phyloP scores from a whole-genome alignment of 2,888 invertebrate species.

The Heliconius aoede region DNA sequence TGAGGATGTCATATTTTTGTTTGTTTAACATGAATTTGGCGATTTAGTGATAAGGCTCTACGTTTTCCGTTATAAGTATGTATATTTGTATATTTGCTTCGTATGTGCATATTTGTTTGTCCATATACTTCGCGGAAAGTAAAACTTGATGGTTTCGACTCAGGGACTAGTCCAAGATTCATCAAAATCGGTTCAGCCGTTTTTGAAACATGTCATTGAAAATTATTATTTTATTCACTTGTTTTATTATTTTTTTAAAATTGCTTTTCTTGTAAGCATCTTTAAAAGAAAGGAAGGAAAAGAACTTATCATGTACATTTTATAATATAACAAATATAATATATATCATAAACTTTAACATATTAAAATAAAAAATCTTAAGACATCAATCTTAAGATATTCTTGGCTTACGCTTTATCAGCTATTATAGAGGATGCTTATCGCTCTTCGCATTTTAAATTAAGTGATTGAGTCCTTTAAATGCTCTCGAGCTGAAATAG shows the following conservation, averaged over 20 bases:
- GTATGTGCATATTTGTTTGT: no score
- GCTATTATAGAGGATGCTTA: conserved; percentile 36
- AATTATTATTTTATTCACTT: no score
- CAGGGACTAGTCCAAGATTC: no score
- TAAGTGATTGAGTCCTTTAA: conserved; percentile 42
- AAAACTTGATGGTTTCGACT: no score
- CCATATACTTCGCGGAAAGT: no score
- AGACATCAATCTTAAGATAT: conserved; percentile 32
- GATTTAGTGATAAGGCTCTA: background rate
- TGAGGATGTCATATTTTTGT: background rate
- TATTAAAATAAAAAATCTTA: conserved; percentile 4
- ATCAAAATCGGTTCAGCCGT: no score
- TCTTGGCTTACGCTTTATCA: conserved; percentile 40
- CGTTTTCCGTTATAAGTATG: no score
- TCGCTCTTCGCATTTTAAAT: conserved; percentile 43
- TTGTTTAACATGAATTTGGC: background rate
- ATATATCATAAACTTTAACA: background rate
- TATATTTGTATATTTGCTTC: no score
- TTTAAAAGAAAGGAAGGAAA: background rate
- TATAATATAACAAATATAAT: background rate
- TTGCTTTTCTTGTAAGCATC: no score
- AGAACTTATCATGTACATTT: background rate
- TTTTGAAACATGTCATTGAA: no score
- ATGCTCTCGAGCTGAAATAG: conserved; percentile 28
- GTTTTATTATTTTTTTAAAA: no score